These are phyloP conservation scores for Pangasius mekongensis DNA, from an alignment of 2,797 vertebrate genomes.

Conservation along the genomic window DNA sequence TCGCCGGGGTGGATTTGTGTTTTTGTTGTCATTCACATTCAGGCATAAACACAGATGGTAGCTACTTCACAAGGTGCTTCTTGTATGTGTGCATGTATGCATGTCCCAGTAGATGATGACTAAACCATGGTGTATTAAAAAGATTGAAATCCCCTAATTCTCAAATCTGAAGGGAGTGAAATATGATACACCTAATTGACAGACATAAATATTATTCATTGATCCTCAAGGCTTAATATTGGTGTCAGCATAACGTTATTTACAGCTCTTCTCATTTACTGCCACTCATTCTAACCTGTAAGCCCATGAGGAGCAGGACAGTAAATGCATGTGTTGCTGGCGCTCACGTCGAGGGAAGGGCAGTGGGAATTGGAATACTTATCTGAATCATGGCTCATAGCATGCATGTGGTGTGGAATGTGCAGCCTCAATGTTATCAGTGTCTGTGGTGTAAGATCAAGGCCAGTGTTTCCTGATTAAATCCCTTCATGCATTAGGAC, in stretches of 20 bases:
- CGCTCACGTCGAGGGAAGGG: constrained; percentile 34
- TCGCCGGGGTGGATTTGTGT: constrained; percentile 1
- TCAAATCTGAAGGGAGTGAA: background rate
- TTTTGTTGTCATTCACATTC: background rate
- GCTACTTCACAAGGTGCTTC: background rate
- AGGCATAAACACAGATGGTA: background rate
- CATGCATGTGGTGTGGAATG: constrained; percentile 70
- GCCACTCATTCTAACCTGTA: background rate
- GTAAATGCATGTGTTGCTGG: constrained; percentile 5
- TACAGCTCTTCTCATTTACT: background rate
- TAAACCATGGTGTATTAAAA: background rate
- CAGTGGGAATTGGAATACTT: constrained; percentile 53
- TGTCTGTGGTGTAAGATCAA: constrained; percentile 70
- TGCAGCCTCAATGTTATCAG: constrained; percentile 70
- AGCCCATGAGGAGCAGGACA: background rate
- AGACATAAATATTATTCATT: background rate
- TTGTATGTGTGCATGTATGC: background rate
- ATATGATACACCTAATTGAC: background rate
- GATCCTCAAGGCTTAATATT: background rate
- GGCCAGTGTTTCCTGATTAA: constrained; percentile 62
- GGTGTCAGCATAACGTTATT: background rate
- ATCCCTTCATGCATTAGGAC: constrained; percentile 59
- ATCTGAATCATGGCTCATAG: constrained; percentile 68
- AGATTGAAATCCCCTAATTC: background rate
- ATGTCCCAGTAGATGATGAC: background rate